Base-by-base conservation (phyloP, 2,888 invertebrate genomes). In the Microctonus hyperodae region DNA sequence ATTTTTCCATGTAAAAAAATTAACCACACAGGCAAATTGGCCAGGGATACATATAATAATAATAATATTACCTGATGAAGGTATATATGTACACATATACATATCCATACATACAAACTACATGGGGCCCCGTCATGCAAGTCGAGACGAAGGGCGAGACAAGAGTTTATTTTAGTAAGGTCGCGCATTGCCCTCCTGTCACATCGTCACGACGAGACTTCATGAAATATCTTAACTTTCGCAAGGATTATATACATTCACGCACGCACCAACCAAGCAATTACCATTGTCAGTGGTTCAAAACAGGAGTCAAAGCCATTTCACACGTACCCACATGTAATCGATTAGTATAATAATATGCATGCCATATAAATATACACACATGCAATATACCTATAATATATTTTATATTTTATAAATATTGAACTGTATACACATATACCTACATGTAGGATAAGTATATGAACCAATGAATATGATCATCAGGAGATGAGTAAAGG, bases 161-260 rank as follows among this genome's bases (percentile, higher is more conserved):
- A 65, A 67, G 68, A 76, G 75, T 78, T 79, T 79, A 79, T 77
- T 74, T 75, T 73, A 70, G 63, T 70, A 71, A 72, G 78, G 76
- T 78, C 76, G 69, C 63, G 20, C 68, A 64, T 58, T 72, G 77
- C 72, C 73, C 76, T 75, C 76, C 68, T 70, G 74, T 73, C 67
- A 68, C 73, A 73, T 70, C 67, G 76, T 74, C 73, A 64, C 60
- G 70, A 23, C 6, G 44, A 44, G 22, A 37, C 44, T 33, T 28
- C 48, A 50, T 59, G 61, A 61, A 56, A 56, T 66, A 66, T 61
- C 55, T 60, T 61, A 55, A 50, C 61, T 66, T 66, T 44, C 44
- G 44, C 48, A 55, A 61, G 48, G 53, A 61, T 33, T 44, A 5
- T 16, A 16, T 16, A 44, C 7, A 44, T 16, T 35, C 33, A 53